These are phyloP conservation scores for Chydorus sphaericus DNA, from an alignment of 2,888 invertebrate species.

Conservation along the genomic window DNA sequence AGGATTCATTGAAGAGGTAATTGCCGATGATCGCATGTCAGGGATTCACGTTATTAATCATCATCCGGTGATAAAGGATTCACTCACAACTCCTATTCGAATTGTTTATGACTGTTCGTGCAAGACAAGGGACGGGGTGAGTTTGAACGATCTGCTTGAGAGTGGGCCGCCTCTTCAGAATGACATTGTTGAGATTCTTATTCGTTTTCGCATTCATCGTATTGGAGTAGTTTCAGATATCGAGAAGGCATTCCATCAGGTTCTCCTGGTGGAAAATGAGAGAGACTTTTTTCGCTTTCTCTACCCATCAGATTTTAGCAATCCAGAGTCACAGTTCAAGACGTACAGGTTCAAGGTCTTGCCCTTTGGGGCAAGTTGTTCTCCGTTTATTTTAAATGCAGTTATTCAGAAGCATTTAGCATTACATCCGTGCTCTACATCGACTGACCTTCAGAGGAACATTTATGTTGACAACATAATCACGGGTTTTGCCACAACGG, in stretches of 20 bases:
- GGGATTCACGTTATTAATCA: constrained; percentile 22
- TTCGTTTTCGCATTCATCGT: constrained; percentile 22
- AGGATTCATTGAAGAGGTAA: constrained; percentile 10
- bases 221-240: constrained; percentile 23
- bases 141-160: constrained; percentile 22
- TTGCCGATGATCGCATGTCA: neutral
- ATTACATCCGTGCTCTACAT: neutral
- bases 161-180: constrained; percentile 23
- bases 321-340: neutral
- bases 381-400: constrained; percentile 7
- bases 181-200: constrained; percentile 21
- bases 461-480: constrained; percentile 10
- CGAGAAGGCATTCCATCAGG: constrained; percentile 24
- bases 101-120: constrained; percentile 25
- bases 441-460: neutral
- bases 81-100: constrained; percentile 23
- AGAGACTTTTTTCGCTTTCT: constrained; percentile 20
- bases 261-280: constrained; percentile 20
- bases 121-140: constrained; percentile 17
- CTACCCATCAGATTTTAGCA: constrained; percentile 8
- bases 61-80: constrained; percentile 22
- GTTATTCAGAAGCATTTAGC: constrained; percentile 1
- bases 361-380: constrained; percentile 5
- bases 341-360: constrained; percentile 2
- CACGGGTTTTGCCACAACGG: neutral